Conservation (phyloP, 2,797 vertebrate genomes). For the Rhodeus uyekii region DNA sequence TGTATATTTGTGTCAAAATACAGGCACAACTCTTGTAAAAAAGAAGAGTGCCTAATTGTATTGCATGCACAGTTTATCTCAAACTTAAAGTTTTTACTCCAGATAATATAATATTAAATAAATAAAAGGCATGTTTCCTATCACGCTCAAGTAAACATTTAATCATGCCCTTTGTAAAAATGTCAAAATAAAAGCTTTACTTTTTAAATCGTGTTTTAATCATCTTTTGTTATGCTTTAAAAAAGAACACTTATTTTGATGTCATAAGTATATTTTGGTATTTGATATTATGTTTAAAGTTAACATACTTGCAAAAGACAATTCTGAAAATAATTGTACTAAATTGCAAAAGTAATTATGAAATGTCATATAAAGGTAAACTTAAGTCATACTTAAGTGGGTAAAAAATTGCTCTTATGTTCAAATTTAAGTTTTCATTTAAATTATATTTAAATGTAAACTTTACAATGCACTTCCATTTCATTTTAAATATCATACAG, state of each 20-base stretch:
- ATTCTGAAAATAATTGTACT: no score
- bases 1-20: not conserved
- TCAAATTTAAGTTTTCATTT: no score
- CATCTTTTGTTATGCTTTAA: not conserved
- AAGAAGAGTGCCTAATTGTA: not conserved
- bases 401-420: not conserved
- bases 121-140: not conserved
- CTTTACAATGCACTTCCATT: not conserved
- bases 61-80: not conserved
- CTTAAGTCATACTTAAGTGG: not conserved
- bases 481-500: not conserved
- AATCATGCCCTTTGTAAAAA: not conserved
- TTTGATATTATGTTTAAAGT: not conserved
- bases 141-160: not conserved
- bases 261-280: no score
- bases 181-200: not conserved
- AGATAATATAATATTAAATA: not conserved
- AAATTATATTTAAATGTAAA: no score
- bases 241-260: not conserved
- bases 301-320: not conserved
- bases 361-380: not conserved
- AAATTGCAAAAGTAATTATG: not conserved
- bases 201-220: not conserved
- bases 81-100: no score
- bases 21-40: not conserved